phyloP scores from a whole-genome alignment of 2,888 invertebrate species.

The Neoascia interrupta region DNA sequence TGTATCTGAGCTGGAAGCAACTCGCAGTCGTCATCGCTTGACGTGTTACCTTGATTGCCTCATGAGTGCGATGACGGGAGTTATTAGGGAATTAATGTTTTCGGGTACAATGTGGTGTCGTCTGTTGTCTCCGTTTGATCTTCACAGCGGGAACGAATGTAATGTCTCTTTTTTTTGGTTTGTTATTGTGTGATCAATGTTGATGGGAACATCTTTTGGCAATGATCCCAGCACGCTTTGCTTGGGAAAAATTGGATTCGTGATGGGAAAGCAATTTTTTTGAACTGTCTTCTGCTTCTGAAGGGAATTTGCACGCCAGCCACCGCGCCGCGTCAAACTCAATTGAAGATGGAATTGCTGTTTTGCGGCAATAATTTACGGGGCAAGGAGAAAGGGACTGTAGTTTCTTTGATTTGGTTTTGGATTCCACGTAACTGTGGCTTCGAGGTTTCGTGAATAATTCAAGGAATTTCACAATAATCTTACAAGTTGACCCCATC shows the following conservation, averaged over 20 bases:
- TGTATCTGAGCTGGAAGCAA: neutral
- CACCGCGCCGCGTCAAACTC: neutral
- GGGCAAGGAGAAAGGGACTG: too few species aligned
- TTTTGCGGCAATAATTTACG: too few species aligned
- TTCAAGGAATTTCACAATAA: slow-evolving; percentile 14
- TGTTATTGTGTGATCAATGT: slow-evolving; percentile 18
- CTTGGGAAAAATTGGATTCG: slow-evolving; percentile 46
- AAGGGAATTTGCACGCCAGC: slow-evolving; percentile 31
- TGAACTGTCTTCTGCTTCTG: slow-evolving; percentile 14
- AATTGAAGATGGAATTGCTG: slow-evolving; percentile 29
- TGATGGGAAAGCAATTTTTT: slow-evolving; percentile 58
- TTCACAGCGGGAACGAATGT: neutral
- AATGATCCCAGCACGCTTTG: slow-evolving; percentile 53
- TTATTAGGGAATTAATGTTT: slow-evolving; percentile 43
- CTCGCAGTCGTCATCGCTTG: slow-evolving; percentile 34
- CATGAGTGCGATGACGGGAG: slow-evolving; percentile 5
- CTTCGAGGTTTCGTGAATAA: slow-evolving; percentile 35
- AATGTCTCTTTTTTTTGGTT: neutral
- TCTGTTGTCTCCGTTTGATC: neutral
- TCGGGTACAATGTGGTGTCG: slow-evolving; percentile 2
- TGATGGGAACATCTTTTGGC: slow-evolving; percentile 59
- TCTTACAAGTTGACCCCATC: too few species aligned
- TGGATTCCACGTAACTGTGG: slow-evolving; percentile 46
- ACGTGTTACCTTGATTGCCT: slow-evolving; percentile 27
- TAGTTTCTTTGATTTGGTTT: too few species aligned